Evolutionary conservation across 2,113 vertebrate genomes (phyloP).

Genomic region (Mormoops blainvillei): DNA sequence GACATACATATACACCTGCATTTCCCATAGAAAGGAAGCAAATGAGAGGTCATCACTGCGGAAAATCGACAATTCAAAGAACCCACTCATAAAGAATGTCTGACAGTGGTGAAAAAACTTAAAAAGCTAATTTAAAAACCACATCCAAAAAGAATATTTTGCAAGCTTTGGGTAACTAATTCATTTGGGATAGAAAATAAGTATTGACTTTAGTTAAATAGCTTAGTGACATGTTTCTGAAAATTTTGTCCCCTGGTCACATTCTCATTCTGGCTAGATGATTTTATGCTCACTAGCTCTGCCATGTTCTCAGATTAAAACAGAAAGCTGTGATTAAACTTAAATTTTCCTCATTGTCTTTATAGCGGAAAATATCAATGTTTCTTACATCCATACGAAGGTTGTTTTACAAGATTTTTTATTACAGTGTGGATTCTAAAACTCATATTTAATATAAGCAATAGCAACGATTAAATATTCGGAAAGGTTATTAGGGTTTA

Average conservation of each 20-base stretch:
- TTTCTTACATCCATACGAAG: background rate
- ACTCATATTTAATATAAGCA: background rate
- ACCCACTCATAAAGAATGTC: background rate
- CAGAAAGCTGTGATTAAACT: background rate
- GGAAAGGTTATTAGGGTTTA: background rate
- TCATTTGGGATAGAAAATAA: slow-evolving; percentile 8
- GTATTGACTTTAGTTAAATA: background rate
- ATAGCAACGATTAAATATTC: background rate
- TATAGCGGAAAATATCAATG: background rate
- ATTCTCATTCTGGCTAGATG: background rate
- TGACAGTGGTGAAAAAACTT: background rate
- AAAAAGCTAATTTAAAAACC: background rate
- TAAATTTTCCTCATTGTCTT: background rate
- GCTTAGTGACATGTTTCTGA: background rate
- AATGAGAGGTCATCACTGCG: background rate
- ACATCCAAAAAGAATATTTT: background rate
- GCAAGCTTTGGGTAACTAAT: background rate
- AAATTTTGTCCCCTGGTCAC: background rate
- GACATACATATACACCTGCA: background rate
- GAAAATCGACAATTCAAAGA: background rate
- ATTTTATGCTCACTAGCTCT: background rate
- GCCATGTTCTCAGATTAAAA: background rate
- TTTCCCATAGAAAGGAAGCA: background rate
- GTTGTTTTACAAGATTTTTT: background rate
- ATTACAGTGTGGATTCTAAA: background rate